Base-by-base conservation (phyloP, 2,797 vertebrate species). In the Etheostoma nigrum region DNA sequence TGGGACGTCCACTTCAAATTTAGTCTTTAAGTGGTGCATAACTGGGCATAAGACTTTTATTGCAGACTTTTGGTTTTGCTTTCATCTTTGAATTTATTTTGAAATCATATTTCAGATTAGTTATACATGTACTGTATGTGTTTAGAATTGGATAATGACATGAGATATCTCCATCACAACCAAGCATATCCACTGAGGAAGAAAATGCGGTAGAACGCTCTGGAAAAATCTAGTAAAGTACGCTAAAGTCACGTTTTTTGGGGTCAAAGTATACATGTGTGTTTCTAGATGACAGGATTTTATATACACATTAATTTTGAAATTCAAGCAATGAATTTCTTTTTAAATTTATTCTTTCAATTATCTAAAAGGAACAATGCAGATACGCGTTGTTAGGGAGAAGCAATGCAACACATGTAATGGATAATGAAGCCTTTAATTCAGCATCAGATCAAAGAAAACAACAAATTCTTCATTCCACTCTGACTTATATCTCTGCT, bases 391-490 rank as follows among this genome's bases (percentile, higher is more conserved):
- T 42, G 47, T 54, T 36, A 15, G 16, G 5, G 5, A 68, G 7
- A 53, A 45, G 21, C 68, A 49, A n/a, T 25, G 14, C 6, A 18
- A 25, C n/a, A 19, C 16, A 48, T 49, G 11, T 45, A 59, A 23
- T 40, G 6, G 23, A 6, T 11, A 9, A 40, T 44, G 10, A 52
- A 61, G 19, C 25, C 21, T 36, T 59, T 57, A 2, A 66, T 60
- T 60, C 11, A 51, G 42, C 40, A 18, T 69, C 62, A 45, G 49
- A 16, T 70, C 12, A 65, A 40, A 79, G 36, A 27, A 60, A 65
- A 67, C 49, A n/a, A 69, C 16, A n/a, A 57, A 79, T n/a, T 13
- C 6, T 65, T 74, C 23, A 68, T 79, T 52, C 58, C 59, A 49
- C 60, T 36, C 40, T 66, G 25, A 25, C 48, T 74, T 33, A 59